phyloP scores from a whole-genome alignment of 2,113 vertebrate genomes.

The Tyto alba region DNA sequence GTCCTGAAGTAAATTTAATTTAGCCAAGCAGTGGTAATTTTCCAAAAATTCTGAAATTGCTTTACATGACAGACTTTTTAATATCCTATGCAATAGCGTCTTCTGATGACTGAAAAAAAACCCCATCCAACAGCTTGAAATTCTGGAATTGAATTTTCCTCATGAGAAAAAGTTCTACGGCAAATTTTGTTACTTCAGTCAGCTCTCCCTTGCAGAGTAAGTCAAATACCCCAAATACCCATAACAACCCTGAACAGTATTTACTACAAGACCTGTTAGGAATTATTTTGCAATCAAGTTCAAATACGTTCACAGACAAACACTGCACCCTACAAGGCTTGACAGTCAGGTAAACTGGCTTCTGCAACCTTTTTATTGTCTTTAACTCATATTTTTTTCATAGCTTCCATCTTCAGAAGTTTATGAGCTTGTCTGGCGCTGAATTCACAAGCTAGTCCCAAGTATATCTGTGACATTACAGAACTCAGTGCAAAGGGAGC shows the following conservation, averaged over 20 bases:
- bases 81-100: background rate
- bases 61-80: background rate
- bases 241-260: background rate
- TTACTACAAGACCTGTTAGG: background rate
- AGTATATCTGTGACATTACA: background rate
- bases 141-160: background rate
- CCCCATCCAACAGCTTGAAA: background rate
- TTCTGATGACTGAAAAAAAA: background rate
- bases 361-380: background rate
- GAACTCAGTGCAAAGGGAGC: background rate
- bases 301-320: background rate
- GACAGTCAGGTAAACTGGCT: background rate
- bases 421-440: background rate
- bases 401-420: background rate
- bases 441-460: background rate
- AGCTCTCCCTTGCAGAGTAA: background rate
- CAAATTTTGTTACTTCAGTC: background rate
- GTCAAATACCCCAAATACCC: background rate
- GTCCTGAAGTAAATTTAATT: background rate
- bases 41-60: background rate
- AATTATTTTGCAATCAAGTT: background rate
- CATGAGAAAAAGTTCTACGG: background rate
- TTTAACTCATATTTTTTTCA: background rate
- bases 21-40: background rate
- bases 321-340: background rate